Conservation (phyloP, 2,888 invertebrate genomes). For the Nasonovia ribisnigri region DNA sequence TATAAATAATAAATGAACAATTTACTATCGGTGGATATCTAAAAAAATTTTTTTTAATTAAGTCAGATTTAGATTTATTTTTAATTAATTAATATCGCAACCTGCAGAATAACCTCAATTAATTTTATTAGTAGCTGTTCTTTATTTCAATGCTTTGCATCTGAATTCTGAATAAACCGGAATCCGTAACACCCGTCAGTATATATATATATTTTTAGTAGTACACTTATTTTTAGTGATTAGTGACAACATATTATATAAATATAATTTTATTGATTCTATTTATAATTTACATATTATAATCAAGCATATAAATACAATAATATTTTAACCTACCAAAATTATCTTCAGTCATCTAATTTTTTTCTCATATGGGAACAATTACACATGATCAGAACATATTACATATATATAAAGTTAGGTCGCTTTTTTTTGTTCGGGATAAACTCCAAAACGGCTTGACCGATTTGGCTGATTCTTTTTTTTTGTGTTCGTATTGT, state of each 20-base stretch:
- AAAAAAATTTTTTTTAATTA: background rate
- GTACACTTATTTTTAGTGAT: background rate
- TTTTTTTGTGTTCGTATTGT: too few species aligned
- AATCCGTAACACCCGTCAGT: background rate
- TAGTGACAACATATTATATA: background rate
- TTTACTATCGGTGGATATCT: background rate
- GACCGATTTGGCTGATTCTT: too few species aligned
- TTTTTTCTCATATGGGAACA: too few species aligned
- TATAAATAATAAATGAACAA: background rate
- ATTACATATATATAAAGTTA: too few species aligned
- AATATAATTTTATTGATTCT: background rate
- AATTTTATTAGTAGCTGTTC: background rate
- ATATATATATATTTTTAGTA: background rate
- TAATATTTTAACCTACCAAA: background rate
- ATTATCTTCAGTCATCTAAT: background rate
- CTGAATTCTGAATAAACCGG: background rate
- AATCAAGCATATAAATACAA: background rate
- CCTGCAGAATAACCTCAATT: background rate
- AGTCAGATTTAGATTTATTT: background rate
- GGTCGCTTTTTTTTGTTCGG: too few species aligned
- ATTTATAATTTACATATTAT: background rate
- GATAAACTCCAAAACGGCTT: too few species aligned
- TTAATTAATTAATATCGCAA: conserved; percentile 2
- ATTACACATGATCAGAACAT: too few species aligned
- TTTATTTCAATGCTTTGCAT: background rate